A percentile compares a stretch with the other conserved stretches of the same genome.
Evolutionary conservation across 2,113 vertebrate species (phyloP).

Genomic region (Neogobius melanostomus): DNA sequence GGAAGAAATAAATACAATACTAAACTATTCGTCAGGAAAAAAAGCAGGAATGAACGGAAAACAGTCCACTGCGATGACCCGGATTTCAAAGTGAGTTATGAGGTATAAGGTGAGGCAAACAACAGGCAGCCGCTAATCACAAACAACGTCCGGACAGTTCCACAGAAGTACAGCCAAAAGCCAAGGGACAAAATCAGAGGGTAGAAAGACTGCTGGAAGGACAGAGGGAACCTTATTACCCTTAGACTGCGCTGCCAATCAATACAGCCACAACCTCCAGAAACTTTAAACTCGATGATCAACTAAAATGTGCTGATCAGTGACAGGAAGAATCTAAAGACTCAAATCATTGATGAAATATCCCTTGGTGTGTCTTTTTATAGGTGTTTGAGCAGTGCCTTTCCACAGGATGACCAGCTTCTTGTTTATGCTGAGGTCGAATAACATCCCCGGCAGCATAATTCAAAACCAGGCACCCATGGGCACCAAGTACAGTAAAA

Average conservation of each 20-base stretch:
- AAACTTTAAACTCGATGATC: slow-evolving; percentile 37
- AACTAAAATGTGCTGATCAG: slow-evolving; percentile 38
- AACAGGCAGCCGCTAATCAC: not conserved
- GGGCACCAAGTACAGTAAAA: slow-evolving; percentile 64
- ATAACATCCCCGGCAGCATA: slow-evolving; percentile 69
- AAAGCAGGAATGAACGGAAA: not conserved
- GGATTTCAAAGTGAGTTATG: slow-evolving; percentile 23
- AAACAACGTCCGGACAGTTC: slow-evolving; percentile 11
- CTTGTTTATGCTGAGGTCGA: slow-evolving; percentile 64
- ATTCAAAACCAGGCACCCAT: slow-evolving; percentile 70
- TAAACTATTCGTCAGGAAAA: not conserved
- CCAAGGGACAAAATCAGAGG: slow-evolving; percentile 5
- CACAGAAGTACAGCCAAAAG: slow-evolving; percentile 10
- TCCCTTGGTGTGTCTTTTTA: slow-evolving; percentile 24
- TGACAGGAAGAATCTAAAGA: not conserved
- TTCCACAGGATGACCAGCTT: slow-evolving; percentile 22
- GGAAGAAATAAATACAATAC: no score
- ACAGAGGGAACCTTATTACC: slow-evolving; percentile 38
- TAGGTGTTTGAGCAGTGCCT: slow-evolving; percentile 33
- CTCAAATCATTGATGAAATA: slow-evolving; percentile 14
- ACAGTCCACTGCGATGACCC: not conserved
- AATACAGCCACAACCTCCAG: slow-evolving; percentile 49
- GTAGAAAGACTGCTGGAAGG: slow-evolving; percentile 46
- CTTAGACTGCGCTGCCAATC: slow-evolving; percentile 46
- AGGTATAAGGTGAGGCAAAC: slow-evolving; percentile 16